phyloP scores from a whole-genome alignment of 2,888 invertebrate species.

The Tiphia femorata region DNA sequence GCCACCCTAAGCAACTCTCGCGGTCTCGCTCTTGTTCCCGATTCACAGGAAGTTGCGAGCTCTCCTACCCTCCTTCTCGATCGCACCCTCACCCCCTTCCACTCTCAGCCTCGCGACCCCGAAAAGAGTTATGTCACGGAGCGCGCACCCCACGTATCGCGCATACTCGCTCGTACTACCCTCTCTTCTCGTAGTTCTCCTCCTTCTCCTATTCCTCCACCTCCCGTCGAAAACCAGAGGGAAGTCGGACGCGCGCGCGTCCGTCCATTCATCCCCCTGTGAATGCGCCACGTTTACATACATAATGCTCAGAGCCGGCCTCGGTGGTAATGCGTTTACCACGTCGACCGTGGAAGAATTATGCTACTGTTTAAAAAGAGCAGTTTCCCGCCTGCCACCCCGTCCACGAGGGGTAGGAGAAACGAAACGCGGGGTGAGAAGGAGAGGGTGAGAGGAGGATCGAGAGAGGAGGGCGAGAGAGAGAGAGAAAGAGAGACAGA shows the following conservation, averaged over 20 bases:
- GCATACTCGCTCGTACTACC: too few species aligned
- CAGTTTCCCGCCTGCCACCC: constrained; percentile 39
- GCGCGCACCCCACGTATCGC: too few species aligned
- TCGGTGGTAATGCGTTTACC: constrained; percentile 55
- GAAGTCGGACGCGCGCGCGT: constrained; percentile 40
- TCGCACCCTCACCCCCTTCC: not conserved
- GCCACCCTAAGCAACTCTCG: too few species aligned
- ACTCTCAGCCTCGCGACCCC: not conserved
- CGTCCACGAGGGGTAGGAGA: constrained; percentile 14
- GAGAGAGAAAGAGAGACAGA: constrained; percentile 26
- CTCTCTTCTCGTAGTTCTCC: constrained; percentile 2
- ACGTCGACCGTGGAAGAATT: constrained; percentile 51
- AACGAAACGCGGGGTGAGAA: constrained; percentile 8
- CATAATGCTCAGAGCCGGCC: constrained; percentile 49
- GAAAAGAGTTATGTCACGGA: constrained; percentile 1
- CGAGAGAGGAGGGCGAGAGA: constrained; percentile 3
- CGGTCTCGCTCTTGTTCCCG: not conserved
- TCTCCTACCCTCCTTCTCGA: not conserved
- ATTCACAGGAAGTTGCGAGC: too few species aligned
- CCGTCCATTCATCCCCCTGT: constrained; percentile 54
- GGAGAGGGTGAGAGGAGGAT: constrained; percentile 2
- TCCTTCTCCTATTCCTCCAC: constrained; percentile 12
- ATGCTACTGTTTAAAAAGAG: constrained; percentile 55
- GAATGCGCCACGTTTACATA: constrained; percentile 53
- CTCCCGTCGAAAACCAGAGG: not conserved